Evolutionary conservation across 1,140 invertebrate genomes (phyloP), one percentile per base, ranked within the genome.

Genomic region (Drosophila pachea): DNA sequence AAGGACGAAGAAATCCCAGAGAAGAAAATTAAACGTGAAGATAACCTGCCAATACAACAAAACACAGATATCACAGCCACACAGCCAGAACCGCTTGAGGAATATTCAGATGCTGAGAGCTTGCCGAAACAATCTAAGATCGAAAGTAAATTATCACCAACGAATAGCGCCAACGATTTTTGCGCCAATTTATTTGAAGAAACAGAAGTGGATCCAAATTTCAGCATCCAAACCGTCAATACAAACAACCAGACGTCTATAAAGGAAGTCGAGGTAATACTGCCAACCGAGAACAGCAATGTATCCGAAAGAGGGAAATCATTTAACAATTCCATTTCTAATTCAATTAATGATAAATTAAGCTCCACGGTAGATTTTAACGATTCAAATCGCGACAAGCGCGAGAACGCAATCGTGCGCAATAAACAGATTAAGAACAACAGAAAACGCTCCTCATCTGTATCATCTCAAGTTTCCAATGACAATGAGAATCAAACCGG

Each of bases 1-100:
- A 87, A 86, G 49, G 87, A 89, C 59, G 88, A 89, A 42, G 88
- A 89, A 52, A 89, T 70, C 11, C 63, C 79, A 3, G 87, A 86
- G 35, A 88, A 87, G 54, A 81, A 75, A 32, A 54, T 53, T 45
- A 88, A 81, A 52, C 69, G 74, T 4, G 70, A 76, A 6, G 68
- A 68, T 14, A 72, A 49, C 64, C 40, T 52, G 29, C 47, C 42
- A 11, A 45, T 54, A 42, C 76, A 86, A 63, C 56, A 64, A 42
- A 73, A 53, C 31, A 42, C 59, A 43, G 76, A 88, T 33, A 74
- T 65, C 36, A 58, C 70, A 0, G 64, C 59, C 2, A 53, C 59
- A 32, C 70, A 69, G 8, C 61, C 61, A 3, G 82, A 86, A 48
- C 58, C 53, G 22, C 79, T 65, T 42, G 81, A 86, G 2, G 81